Evolutionary conservation across 1,140 invertebrate genomes (phyloP).

Genomic region (Nixonia krombeini): DNA sequence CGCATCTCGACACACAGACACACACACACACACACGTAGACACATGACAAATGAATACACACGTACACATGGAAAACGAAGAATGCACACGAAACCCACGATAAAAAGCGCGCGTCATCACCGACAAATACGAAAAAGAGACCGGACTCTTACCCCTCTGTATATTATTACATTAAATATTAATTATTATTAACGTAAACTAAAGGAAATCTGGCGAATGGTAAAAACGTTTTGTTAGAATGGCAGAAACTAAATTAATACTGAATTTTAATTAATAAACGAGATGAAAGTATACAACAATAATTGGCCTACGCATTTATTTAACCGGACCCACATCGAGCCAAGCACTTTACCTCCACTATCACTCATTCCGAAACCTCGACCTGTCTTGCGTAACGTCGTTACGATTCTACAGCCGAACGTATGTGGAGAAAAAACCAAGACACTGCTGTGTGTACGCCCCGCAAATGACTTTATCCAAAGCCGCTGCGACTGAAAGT

Average conservation of each 20-base stretch:
- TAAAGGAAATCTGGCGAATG: constrained; percentile 62
- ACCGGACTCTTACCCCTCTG: constrained; percentile 49
- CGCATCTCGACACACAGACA: constrained; percentile 1
- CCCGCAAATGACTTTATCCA: no score
- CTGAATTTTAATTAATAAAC: constrained; percentile 73
- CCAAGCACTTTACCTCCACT: no score
- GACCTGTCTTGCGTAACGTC: constrained; percentile 16
- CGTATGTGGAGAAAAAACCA: no score
- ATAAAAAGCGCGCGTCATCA: constrained; percentile 23
- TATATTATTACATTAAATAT: constrained; percentile 69
- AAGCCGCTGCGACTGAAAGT: no score
- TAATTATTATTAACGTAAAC: constrained; percentile 69
- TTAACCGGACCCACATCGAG: constrained; percentile 47
- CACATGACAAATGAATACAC: no score
- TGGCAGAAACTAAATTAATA: constrained; percentile 72
- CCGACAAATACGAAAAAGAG: constrained; percentile 37
- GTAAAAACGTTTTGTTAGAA: constrained; percentile 70
- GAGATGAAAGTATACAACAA: constrained; percentile 72
- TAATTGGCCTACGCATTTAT: constrained; percentile 60
- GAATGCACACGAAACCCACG: constrained; percentile 6
- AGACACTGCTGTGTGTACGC: no score
- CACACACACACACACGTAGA: neutral
- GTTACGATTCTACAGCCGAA: no score
- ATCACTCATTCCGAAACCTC: constrained; percentile 31
- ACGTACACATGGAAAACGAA: neutral